phyloP scores from a whole-genome alignment of 2,797 vertebrate genomes.

The Phataginus tricuspis region DNA sequence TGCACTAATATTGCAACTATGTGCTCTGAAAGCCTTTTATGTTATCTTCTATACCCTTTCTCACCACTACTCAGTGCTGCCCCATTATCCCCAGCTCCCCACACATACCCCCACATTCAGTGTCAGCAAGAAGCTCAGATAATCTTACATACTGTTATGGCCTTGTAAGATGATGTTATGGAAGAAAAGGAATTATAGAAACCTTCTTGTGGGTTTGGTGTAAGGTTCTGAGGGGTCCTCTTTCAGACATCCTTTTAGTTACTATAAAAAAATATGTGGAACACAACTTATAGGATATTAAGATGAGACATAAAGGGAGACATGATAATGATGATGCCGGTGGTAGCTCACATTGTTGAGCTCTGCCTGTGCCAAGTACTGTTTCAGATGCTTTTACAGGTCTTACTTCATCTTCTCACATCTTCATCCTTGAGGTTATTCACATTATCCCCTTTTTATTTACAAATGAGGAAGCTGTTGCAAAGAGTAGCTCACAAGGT shows the following conservation, averaged over 20 bases:
- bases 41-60: neutral
- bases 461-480: neutral
- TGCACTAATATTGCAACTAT: neutral
- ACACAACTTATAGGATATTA: neutral
- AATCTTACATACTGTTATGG: neutral
- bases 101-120: neutral
- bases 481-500: neutral
- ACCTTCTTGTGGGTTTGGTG: neutral
- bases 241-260: neutral
- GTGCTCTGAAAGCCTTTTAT: neutral
- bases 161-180: neutral
- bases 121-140: neutral
- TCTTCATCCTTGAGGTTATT: neutral
- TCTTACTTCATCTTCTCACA: neutral
- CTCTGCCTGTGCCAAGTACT: neutral
- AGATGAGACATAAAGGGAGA: neutral
- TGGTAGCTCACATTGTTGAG: neutral
- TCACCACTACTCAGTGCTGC: neutral
- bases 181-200: neutral
- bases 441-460: neutral
- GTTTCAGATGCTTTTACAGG: neutral
- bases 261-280: neutral
- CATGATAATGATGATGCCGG: neutral
- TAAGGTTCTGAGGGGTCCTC: neutral
- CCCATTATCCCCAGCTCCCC: neutral